These are phyloP conservation scores for Opisthocomus hoazin DNA, from an alignment of 2,113 vertebrate species.

Conservation along the genomic window DNA sequence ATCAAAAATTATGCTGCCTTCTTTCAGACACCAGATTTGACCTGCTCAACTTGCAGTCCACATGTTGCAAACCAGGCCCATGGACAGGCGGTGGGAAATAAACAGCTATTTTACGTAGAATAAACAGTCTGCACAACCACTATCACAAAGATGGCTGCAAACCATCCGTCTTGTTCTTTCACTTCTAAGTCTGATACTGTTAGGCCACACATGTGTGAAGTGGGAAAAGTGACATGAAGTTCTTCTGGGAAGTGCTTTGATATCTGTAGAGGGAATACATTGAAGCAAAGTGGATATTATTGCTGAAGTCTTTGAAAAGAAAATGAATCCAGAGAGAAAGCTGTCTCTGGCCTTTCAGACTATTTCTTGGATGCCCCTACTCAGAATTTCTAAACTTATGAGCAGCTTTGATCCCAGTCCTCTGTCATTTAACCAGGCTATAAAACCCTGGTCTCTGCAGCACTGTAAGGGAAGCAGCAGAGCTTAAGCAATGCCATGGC, in stretches of 20 bases:
- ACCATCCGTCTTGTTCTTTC: neutral
- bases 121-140: neutral
- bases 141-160: accelerated
- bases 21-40: neutral
- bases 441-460: neutral
- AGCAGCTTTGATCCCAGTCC: neutral
- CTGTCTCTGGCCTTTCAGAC: neutral
- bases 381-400: neutral
- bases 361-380: neutral
- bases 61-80: neutral
- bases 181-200: neutral
- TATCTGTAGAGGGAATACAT: neutral
- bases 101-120: neutral
- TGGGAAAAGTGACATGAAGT: neutral
- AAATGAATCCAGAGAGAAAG: neutral
- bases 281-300: neutral
- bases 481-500: neutral
- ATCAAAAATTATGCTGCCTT: neutral
- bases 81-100: neutral
- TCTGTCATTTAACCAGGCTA: neutral
- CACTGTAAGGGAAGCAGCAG: neutral
- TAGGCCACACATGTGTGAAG: neutral
- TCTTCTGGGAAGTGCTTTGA: neutral
- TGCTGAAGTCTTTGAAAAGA: neutral
- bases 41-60: neutral